Base-by-base conservation (phyloP, 2,113 vertebrate genomes). In the Progne subis region DNA sequence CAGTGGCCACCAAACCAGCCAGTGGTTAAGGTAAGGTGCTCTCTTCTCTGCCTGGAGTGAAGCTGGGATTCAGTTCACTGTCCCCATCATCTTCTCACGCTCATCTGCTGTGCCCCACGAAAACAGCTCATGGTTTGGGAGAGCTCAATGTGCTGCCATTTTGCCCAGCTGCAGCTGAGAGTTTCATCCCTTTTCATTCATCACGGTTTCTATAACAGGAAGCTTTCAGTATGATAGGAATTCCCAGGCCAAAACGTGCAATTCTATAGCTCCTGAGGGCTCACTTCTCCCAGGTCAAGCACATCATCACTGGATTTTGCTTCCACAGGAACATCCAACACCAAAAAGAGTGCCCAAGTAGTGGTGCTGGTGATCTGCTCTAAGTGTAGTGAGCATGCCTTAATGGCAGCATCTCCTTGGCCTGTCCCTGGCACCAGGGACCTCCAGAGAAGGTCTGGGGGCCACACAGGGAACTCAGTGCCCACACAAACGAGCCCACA, bases 401-500 rank as follows among this genome's bases (percentile, higher is more conserved):
- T 28, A 14, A 67, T 9, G 79, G 49, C 56, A 77, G 29, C 34
- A 25, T 6, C 26, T 65, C 20, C 39, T 39, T 12, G 24, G 43
- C 4, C 70, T 31, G 28, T 5, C 5, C 4, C 32, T n/a, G 56
- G 50, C 65, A 52, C 44, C 17, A 3, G 0, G 0, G 47, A 12
- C 8, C 61, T 68, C 18, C 69, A 50, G n/a, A 41, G 37, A 52
- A 61, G 13, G 9, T 34, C 26, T 71, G 67, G 3, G 7, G 52
- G 31, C 34, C n/a, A 14, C 32, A 63, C 29, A 20, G 24, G 39
- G 46, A 70, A 4, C n/a, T 9, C 43, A 23, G 24, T 23, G 25
- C 55, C 43, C 71, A 69, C 55, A 26, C 23, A n/a, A 13, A 32
- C 4, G 9, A 65, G 19, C 55, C 37, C 37, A 72, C 41, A 23